phyloP scores from a whole-genome alignment of 1,140 invertebrate species.

The Antheraea pernyi region DNA sequence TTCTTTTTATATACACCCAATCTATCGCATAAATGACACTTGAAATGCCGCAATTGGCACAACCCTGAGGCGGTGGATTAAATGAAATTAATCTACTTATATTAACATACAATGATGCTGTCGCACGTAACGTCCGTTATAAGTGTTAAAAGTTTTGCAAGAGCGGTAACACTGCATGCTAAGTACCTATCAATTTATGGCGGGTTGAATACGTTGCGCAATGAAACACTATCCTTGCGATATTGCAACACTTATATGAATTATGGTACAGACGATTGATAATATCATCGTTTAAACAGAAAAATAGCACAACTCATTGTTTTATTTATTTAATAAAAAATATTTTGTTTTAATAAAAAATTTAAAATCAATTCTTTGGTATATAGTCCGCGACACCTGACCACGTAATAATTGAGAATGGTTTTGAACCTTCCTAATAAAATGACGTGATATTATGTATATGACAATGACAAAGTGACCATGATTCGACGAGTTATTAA shows the following conservation, averaged over 20 bases:
- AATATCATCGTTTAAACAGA: neutral
- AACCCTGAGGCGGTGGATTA: neutral
- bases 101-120: slow-evolving; percentile 10
- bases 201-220: slow-evolving; percentile 33
- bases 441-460: neutral
- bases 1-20: too few relatives aligned
- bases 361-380: too few relatives aligned
- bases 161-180: slow-evolving; percentile 39
- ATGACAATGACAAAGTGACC: neutral
- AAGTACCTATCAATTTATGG: slow-evolving; percentile 37
- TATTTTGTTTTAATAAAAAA: too few relatives aligned
- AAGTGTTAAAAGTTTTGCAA: slow-evolving; percentile 1
- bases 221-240: slow-evolving; percentile 35
- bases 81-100: neutral
- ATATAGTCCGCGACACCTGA: too few relatives aligned
- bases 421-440: too few relatives aligned
- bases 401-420: too few relatives aligned
- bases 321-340: too few relatives aligned
- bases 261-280: neutral
- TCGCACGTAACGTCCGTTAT: slow-evolving; percentile 6
- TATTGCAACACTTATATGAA: slow-evolving; percentile 11
- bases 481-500: slow-evolving; percentile 1
- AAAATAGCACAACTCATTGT: neutral
- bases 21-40: too few relatives aligned
- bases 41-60: neutral